These are phyloP conservation scores for Atlantisia rogersi DNA, from an alignment of 2,113 vertebrate species.

Conservation along the genomic window DNA sequence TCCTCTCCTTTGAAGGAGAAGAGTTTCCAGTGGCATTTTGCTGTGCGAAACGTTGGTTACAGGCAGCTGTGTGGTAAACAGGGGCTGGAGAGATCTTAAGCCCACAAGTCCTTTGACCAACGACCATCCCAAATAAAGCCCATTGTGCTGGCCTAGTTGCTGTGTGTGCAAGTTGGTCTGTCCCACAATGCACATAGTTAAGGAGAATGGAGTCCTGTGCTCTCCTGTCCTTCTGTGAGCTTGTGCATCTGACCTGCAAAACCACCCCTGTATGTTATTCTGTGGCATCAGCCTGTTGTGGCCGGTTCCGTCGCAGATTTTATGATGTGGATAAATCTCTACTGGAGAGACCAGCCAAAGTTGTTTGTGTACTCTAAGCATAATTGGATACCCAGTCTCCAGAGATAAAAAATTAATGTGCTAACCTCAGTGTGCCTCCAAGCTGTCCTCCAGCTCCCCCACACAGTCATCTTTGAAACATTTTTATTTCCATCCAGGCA, in stretches of 20 bases:
- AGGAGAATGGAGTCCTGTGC: not conserved
- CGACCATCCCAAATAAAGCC: not conserved
- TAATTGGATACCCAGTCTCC: conserved; percentile 65
- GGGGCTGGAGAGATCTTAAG: not conserved
- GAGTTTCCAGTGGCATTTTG: not conserved
- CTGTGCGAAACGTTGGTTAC: not conserved
- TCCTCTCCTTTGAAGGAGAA: conserved; percentile 18
- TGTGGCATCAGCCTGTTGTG: not conserved
- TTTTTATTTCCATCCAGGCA: conserved; percentile 71
- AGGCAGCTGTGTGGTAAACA: not conserved
- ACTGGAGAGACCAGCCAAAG: conserved; percentile 39
- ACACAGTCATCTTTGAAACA: conserved; percentile 63
- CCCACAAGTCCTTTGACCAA: not conserved
- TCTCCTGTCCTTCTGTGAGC: not conserved
- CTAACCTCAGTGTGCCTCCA: conserved; percentile 65
- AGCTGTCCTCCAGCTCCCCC: conserved; percentile 59
- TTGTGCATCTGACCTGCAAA: not conserved
- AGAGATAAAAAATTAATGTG: conserved; percentile 68
- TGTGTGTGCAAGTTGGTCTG: fast-evolving
- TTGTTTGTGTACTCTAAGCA: conserved; percentile 54
- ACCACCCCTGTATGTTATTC: not conserved
- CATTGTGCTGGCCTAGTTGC: not conserved
- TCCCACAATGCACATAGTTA: not conserved
- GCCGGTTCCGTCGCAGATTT: not conserved
- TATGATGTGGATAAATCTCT: conserved; percentile 50